phyloP scores from a whole-genome alignment of 2,797 vertebrate species.

The Eulemur albifrons region DNA sequence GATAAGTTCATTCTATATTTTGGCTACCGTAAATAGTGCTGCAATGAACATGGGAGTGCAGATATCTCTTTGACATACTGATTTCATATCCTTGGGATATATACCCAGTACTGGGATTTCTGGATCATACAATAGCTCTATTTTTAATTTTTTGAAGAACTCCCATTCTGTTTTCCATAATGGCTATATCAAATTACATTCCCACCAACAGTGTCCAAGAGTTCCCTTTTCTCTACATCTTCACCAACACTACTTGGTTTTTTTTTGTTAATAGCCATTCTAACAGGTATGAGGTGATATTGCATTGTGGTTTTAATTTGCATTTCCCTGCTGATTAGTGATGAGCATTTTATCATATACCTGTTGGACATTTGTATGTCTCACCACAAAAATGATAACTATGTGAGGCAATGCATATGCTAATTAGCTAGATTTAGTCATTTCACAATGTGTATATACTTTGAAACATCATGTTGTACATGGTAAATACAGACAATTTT shows the following conservation, averaged over 20 bases:
- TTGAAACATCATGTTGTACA: not conserved
- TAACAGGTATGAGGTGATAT: not conserved
- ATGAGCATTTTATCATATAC: not conserved
- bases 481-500: not conserved
- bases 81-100: not conserved
- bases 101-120: not conserved
- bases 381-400: not conserved
- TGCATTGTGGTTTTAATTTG: not conserved
- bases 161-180: not conserved
- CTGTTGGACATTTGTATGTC: not conserved
- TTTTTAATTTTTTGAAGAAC: not conserved
- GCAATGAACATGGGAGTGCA: not conserved
- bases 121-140: not conserved
- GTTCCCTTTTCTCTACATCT: not conserved
- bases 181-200: not conserved
- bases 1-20: not conserved
- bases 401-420: not conserved
- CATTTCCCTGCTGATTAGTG: not conserved
- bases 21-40: not conserved
- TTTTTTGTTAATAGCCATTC: not conserved
- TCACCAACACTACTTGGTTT: not conserved
- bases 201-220: not conserved
- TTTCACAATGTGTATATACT: not conserved
- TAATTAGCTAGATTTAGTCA: not conserved
- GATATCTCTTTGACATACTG: not conserved